Conservation (phyloP, 2,113 vertebrate species). For the Aplodontia rufa region DNA sequence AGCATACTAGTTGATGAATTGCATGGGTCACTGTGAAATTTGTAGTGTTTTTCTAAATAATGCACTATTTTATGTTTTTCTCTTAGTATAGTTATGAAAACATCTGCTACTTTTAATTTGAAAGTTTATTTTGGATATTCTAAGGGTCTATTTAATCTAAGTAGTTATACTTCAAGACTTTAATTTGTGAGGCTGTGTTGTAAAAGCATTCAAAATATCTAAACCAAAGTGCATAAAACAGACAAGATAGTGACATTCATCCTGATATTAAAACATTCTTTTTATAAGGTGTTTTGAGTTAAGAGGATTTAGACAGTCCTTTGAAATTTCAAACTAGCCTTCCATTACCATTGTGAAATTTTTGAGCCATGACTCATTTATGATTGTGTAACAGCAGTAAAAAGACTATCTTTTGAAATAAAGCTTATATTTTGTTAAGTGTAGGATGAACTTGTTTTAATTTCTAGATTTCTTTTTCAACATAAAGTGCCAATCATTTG, state of each 20-base stretch:
- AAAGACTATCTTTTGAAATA: constrained; percentile 25
- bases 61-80: not conserved
- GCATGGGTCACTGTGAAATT: not conserved
- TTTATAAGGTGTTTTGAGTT: not conserved
- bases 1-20: not conserved
- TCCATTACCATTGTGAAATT: not conserved
- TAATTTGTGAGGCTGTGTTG: not conserved
- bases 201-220: not conserved
- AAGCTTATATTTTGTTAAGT: constrained; percentile 28
- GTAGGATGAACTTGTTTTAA: not conserved
- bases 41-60: not conserved
- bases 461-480: not conserved
- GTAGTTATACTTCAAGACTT: not conserved
- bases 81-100: not conserved
- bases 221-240: constrained; percentile 11
- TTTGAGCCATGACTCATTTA: not conserved
- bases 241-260: not conserved
- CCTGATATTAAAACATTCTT: not conserved
- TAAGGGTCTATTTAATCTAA: not conserved
- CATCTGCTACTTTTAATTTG: not conserved
- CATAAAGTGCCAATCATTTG: not conserved
- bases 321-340: not conserved
- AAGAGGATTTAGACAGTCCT: not conserved
- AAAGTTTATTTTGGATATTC: constrained; percentile 17
- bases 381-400: not conserved